phyloP scores from a whole-genome alignment of 2,113 vertebrate species.

The Anarrhichthys ocellatus region DNA sequence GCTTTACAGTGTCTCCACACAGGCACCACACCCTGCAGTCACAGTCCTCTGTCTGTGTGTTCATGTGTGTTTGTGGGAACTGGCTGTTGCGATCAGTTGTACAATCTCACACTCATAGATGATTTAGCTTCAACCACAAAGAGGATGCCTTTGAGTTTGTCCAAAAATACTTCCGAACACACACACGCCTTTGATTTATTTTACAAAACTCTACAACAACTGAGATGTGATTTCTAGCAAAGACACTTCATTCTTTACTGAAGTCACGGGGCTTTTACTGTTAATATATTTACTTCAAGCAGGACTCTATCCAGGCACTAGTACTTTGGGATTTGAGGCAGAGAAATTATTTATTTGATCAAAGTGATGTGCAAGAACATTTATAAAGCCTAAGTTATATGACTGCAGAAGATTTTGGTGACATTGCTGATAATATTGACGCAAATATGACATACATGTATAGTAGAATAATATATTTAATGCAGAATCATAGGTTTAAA shows the following conservation, averaged over 20 bases:
- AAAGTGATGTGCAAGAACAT: not conserved
- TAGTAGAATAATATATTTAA: not conserved
- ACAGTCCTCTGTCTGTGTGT: conserved; percentile 42
- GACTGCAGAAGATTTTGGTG: not conserved
- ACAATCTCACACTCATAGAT: conserved; percentile 18
- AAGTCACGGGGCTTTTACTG: not conserved
- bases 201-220: not conserved
- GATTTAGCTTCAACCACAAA: conserved; percentile 20
- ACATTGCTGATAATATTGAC: not conserved
- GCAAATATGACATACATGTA: too few species aligned
- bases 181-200: not conserved
- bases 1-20: conserved; percentile 38
- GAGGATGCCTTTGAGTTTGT: conserved; percentile 9
- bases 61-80: conserved; percentile 40
- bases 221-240: not conserved
- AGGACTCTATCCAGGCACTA: not conserved
- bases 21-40: conserved; percentile 55
- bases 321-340: not conserved
- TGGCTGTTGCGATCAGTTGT: conserved; percentile 34
- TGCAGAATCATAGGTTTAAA: not conserved
- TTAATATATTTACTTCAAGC: not conserved
- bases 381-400: not conserved
- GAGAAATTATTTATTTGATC: not conserved
- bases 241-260: not conserved
- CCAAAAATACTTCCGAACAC: conserved; percentile 17